phyloP scores from a whole-genome alignment of 1,140 invertebrate species.

The Notospermus geniculatus region DNA sequence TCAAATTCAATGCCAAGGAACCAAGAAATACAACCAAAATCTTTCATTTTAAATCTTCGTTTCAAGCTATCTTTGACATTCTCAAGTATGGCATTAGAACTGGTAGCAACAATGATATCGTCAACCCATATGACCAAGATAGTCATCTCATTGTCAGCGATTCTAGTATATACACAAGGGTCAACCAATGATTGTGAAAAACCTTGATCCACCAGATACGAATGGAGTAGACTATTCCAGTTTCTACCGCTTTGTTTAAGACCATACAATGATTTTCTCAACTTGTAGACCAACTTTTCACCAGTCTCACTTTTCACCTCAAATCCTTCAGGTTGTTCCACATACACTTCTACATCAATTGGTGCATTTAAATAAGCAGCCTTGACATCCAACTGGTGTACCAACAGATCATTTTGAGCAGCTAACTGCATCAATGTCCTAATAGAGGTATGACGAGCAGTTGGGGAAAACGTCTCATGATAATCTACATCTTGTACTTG shows the following conservation, averaged over 20 bases:
- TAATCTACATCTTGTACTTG: too few species aligned
- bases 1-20: neutral
- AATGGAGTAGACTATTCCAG: neutral
- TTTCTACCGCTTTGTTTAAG: neutral
- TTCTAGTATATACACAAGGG: slow-evolving; percentile 1
- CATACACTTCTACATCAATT: neutral
- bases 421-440: too few species aligned
- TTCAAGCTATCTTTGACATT: neutral
- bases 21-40: neutral
- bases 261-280: slow-evolving; percentile 26
- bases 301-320: neutral
- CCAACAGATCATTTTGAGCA: too few species aligned
- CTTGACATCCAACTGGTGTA: slow-evolving; percentile 3
- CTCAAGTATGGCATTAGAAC: neutral
- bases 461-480: too few species aligned
- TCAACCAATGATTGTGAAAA: neutral
- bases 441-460: too few species aligned
- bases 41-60: slow-evolving; percentile 1
- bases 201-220: neutral
- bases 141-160: neutral
- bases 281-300: slow-evolving; percentile 13
- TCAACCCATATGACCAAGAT: too few species aligned
- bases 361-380: neutral
- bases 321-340: neutral
- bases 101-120: neutral